Evolutionary conservation across 2,113 vertebrate species (phyloP), one percentile per base, ranked within the genome.

Genomic region (Cryptotis parvus): DNA sequence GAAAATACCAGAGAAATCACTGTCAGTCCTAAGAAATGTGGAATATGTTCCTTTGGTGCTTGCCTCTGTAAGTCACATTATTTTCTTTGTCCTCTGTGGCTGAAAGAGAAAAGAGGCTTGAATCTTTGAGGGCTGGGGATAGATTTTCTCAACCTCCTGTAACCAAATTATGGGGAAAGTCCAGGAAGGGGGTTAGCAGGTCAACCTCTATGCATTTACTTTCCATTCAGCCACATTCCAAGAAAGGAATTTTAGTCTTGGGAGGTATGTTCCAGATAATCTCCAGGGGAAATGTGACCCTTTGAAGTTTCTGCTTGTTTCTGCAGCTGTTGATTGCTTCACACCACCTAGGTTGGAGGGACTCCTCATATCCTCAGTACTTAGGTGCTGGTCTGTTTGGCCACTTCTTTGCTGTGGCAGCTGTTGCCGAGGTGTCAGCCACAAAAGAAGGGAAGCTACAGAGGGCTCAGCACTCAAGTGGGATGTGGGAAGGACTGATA

Each of bases 251-350:
- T 93, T 94, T 82, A 78, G 74, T 85, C 94, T 94, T 66, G 78
- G 72, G 77, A 94, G 87, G 78, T 73, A 63, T 14, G 55, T 58
- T 84, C 84, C 90, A 92, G 90, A 91, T 94, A 94, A 95, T 87
- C 93, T 94, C 87, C 66, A 16, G 87, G 93, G 96, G 45, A 82
- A 91, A 79, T 61, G 45, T 0, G 12, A 68, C 61, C 63, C 91
- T 96, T 95, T 96, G 92, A 96, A 95, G 94, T 87, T 73, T 39
- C 81, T 35, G 37, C 45, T 94, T 82, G 87, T 95, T 95, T 96
- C 91, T 92, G 81, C 93, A 93, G 91, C 94, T 96, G 90, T 77
- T 69, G 35, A 90, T 81, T 74, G 81, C 29, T 65, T 87, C 85
- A 45, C 12, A 65, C 58, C 65, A 72, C 61, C 58, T 39, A 37